phyloP scores from a whole-genome alignment of 2,797 vertebrate species.

The Catamblyrhynchus diadema region DNA sequence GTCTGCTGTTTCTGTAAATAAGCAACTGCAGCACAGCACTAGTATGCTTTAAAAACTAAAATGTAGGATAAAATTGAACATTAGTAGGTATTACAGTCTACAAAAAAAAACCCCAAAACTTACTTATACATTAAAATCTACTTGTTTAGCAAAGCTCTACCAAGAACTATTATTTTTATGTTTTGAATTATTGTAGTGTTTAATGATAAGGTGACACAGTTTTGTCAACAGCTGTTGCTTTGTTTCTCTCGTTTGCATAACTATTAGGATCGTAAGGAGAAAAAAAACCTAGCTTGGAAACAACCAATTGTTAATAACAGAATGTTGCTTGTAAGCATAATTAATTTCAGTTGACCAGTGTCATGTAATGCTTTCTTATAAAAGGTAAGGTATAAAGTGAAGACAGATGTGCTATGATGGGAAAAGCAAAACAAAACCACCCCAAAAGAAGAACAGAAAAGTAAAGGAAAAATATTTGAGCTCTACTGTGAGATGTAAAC shows the following conservation, averaged over 20 bases:
- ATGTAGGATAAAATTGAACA: neutral
- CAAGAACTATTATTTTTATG: neutral
- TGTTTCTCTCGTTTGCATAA: neutral
- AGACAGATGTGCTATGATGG: neutral
- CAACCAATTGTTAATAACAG: neutral
- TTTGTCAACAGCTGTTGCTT: neutral
- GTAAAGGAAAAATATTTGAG: neutral
- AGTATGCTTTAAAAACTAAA: neutral
- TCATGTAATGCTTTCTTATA: neutral
- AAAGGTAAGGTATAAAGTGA: neutral
- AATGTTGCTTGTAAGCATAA: neutral
- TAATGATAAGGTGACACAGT: neutral
- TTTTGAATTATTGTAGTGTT: neutral
- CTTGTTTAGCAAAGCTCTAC: neutral
- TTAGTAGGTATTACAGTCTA: neutral
- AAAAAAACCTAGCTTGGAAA: neutral
- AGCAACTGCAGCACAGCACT: neutral
- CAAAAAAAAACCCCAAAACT: neutral
- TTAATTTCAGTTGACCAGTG: neutral
- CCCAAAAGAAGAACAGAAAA: neutral
- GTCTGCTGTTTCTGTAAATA: neutral
- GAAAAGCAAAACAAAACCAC: neutral
- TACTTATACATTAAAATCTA: neutral
- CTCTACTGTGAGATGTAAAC: neutral
- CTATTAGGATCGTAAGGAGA: neutral